phyloP scores from a whole-genome alignment of 2,888 invertebrate genomes.

The Mylabris sibirica region DNA sequence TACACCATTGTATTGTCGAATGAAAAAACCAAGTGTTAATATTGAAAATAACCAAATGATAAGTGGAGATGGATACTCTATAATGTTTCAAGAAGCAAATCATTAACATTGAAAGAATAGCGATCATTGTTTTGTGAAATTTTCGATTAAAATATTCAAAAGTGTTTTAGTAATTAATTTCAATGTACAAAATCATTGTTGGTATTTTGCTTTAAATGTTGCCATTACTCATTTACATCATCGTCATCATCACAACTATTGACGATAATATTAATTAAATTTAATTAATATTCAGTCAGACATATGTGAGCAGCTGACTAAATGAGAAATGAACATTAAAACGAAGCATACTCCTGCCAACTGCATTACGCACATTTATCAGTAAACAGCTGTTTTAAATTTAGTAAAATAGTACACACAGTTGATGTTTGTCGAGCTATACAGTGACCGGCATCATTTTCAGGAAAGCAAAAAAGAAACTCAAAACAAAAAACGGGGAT shows the following conservation, averaged over 20 bases:
- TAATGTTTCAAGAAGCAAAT: neutral
- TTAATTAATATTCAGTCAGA: slow-evolving; percentile 49
- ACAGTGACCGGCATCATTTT: slow-evolving; percentile 30
- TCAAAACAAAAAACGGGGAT: neutral
- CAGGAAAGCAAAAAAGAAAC: slow-evolving; percentile 21
- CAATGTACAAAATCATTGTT: neutral
- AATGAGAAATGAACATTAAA: slow-evolving; percentile 49
- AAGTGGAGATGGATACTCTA: slow-evolving; percentile 1
- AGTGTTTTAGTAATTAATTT: neutral
- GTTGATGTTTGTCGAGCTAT: slow-evolving; percentile 1
- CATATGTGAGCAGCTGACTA: slow-evolving; percentile 51
- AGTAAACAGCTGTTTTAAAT: slow-evolving; percentile 46
- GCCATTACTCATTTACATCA: neutral
- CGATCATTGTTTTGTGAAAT: neutral
- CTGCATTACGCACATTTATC: slow-evolving; percentile 43
- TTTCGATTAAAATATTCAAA: neutral
- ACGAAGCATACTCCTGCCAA: slow-evolving; percentile 45
- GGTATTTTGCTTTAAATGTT: neutral
- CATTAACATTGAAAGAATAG: neutral
- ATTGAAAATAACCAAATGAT: slow-evolving; percentile 27
- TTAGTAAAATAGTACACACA: slow-evolving; percentile 30
- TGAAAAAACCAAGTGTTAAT: slow-evolving; percentile 23
- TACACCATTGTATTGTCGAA: slow-evolving; percentile 28
- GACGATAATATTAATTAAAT: slow-evolving; percentile 45
- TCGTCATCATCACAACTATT: slow-evolving; percentile 29